phyloP scores from a whole-genome alignment of 2,888 invertebrate species.

The Eurytoma californica region DNA sequence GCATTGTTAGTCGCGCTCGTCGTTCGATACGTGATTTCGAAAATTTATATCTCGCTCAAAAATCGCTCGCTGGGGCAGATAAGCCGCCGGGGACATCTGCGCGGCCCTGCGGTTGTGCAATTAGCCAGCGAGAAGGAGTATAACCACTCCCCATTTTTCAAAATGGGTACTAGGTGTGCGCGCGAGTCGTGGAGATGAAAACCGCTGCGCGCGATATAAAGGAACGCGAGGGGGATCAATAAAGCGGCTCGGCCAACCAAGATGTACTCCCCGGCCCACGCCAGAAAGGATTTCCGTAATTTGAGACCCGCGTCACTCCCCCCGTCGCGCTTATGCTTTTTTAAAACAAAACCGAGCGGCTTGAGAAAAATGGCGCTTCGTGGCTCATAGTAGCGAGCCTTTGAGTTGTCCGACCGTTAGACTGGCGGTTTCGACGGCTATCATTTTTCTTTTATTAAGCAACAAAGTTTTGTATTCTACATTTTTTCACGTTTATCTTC shows the following conservation, averaged over 20 bases:
- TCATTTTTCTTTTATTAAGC: no score
- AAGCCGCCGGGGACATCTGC: no score
- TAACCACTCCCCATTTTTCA: no score
- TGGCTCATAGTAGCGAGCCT: conserved; percentile 60
- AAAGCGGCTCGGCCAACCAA: not conserved
- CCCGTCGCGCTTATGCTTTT: not conserved
- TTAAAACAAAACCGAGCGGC: conserved; percentile 46
- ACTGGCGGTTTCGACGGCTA: conserved; percentile 62
- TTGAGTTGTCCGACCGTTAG: conserved; percentile 72
- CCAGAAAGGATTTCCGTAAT: conserved; percentile 64
- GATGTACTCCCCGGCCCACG: not conserved
- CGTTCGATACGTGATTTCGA: no score
- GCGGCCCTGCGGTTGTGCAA: no score
- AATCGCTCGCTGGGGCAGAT: no score
- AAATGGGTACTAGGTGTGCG: no score
- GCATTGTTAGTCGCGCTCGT: conserved; percentile 7
- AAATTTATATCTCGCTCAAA: no score
- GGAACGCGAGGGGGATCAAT: conserved; percentile 8
- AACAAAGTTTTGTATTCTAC: no score
- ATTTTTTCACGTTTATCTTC: no score
- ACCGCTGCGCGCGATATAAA: conserved; percentile 1
- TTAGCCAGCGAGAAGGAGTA: no score
- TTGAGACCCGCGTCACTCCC: conserved; percentile 53
- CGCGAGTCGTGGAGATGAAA: no score
- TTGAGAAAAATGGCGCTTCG: conserved; percentile 65